Percentiles rank a stretch among this genome's conserved stretches.
Conservation (phyloP, 2,888 invertebrate genomes). For the Aphrophora alni region DNA sequence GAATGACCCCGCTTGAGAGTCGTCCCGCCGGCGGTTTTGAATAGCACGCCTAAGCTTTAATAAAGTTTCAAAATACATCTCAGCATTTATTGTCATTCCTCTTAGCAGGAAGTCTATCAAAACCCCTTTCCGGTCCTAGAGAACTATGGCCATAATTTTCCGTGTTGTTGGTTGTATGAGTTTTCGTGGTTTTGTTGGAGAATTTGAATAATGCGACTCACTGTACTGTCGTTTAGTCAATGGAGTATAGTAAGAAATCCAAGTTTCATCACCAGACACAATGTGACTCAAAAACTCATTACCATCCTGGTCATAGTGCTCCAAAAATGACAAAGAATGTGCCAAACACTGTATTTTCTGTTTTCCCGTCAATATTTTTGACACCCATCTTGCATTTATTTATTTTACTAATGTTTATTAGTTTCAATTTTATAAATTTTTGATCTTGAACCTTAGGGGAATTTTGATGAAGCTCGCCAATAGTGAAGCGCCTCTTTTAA, state of each 20-base stretch:
- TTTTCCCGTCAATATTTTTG: too few relatives aligned
- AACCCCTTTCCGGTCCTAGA: background rate
- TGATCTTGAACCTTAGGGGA: too few relatives aligned
- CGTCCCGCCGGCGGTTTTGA: background rate
- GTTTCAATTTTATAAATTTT: too few relatives aligned
- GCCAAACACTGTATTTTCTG: background rate
- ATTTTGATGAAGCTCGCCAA: too few relatives aligned
- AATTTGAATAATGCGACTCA: background rate
- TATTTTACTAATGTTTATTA: too few relatives aligned
- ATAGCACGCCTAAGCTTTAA: background rate
- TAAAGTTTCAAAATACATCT: background rate
- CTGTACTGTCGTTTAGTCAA: background rate
- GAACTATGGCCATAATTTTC: background rate
- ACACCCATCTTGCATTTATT: too few relatives aligned
- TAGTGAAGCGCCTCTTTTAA: too few relatives aligned
- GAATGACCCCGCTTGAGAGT: background rate
- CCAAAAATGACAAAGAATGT: background rate
- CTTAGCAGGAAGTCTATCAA: background rate
- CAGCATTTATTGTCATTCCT: background rate
- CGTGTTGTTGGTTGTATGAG: background rate
- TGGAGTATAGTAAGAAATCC: background rate
- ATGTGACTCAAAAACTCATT: constrained; percentile 9
- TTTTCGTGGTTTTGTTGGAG: background rate
- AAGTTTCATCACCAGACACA: background rate
- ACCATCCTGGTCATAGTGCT: background rate